Conservation (phyloP, 2,113 vertebrate genomes). For the Amphilophus citrinellus region DNA sequence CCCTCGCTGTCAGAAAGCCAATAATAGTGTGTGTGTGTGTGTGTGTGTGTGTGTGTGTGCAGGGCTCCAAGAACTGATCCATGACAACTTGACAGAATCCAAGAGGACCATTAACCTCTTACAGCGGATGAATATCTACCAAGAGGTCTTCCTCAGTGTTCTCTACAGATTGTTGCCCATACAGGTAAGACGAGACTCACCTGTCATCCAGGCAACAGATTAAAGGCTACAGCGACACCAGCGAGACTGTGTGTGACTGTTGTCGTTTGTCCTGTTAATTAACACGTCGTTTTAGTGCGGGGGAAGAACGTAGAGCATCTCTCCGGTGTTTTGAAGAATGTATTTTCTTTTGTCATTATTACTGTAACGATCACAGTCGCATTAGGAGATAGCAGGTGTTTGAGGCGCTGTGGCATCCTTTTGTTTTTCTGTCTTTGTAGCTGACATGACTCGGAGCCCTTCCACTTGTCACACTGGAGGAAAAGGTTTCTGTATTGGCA, state of each 20-base stretch:
- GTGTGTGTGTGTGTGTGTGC: conserved; percentile 42
- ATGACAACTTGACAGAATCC: conserved; percentile 98
- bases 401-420: conserved; percentile 42
- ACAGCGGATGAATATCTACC: conserved; percentile 98
- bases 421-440: conserved; percentile 14
- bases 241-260: background rate
- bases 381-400: background rate
- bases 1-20: conserved; percentile 26
- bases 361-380: background rate
- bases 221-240: background rate
- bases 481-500: conserved; percentile 56
- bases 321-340: background rate
- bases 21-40: conserved; percentile 5
- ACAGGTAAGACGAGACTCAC: conserved; percentile 82
- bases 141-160: conserved; percentile 94
- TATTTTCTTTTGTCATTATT: background rate
- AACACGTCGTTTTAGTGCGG: background rate
- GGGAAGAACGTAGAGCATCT: background rate
- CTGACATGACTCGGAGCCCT: conserved; percentile 13
- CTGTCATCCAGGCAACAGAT: background rate
- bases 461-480: conserved; percentile 39
- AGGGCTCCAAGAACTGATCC: conserved; percentile 93
- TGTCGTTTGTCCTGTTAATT: background rate
- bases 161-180: conserved; percentile 92
- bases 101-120: conserved; percentile 98